Percentiles rank a stretch among this genome's conserved stretches.
phyloP scores from a whole-genome alignment of 2,113 vertebrate genomes.

The Xenotilapia flavipinnis region DNA sequence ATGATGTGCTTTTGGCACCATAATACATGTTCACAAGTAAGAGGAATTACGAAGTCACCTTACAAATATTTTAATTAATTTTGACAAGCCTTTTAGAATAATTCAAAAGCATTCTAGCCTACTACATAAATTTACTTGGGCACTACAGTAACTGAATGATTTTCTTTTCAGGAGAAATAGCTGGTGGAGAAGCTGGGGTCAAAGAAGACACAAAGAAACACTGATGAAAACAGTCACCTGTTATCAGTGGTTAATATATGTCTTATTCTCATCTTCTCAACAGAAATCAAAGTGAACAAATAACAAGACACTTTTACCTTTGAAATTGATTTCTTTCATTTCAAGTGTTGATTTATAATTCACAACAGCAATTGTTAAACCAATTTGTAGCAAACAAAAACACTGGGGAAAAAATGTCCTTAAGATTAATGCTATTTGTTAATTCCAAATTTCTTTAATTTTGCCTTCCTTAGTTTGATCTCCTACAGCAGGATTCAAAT shows the following conservation, averaged over 20 bases:
- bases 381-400: background rate
- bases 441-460: background rate
- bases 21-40: constrained; percentile 31
- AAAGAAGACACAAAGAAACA: constrained; percentile 39
- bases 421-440: background rate
- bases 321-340: background rate
- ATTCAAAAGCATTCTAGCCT: constrained; percentile 29
- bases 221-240: constrained; percentile 48
- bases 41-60: constrained; percentile 45
- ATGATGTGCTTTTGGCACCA: constrained; percentile 38
- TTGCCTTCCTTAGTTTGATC: background rate
- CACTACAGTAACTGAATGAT: constrained; percentile 12
- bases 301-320: constrained; percentile 18
- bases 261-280: background rate
- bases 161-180: constrained; percentile 35
- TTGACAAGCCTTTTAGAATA: constrained; percentile 45
- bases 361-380: background rate
- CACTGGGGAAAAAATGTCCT: background rate
- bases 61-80: constrained; percentile 62
- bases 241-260: constrained; percentile 14
- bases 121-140: constrained; percentile 20
- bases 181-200: constrained; percentile 32
- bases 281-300: constrained; percentile 31
- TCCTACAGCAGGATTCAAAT: background rate
- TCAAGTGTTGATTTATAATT: background rate